A percentile compares a stretch with the other conserved stretches of the same genome.
Conservation (phyloP, 1,140 invertebrate species). For the Eueides isabella region DNA sequence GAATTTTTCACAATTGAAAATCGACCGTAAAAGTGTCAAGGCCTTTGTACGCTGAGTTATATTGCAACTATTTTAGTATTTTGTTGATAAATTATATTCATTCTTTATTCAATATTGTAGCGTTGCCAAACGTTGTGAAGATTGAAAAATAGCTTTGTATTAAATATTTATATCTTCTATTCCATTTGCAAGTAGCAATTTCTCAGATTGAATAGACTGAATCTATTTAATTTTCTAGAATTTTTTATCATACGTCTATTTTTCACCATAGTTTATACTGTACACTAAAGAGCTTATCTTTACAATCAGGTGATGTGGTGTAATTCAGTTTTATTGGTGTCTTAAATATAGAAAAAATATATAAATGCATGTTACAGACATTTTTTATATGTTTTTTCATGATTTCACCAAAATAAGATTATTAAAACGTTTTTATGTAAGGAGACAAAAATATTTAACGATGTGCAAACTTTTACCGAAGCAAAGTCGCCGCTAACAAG, state of each 20-base stretch:
- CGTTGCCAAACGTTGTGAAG: slow-evolving; percentile 39
- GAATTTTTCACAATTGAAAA: slow-evolving; percentile 72
- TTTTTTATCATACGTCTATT: neutral
- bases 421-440: neutral
- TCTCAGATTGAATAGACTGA: neutral
- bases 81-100: slow-evolving; percentile 54
- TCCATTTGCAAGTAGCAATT: slow-evolving; percentile 3
- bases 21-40: slow-evolving; percentile 55
- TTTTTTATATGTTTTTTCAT: too few relatives aligned
- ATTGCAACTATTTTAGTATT: slow-evolving; percentile 60
- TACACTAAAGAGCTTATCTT: too few relatives aligned
- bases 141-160: slow-evolving; percentile 35
- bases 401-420: neutral
- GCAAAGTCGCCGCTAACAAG: slow-evolving; percentile 52
- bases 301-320: too few relatives aligned
- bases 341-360: neutral
- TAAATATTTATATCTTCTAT: slow-evolving; percentile 24
- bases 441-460: slow-evolving; percentile 10
- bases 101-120: slow-evolving; percentile 58
- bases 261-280: neutral
- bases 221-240: neutral
- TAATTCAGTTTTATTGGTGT: neutral
- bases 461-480: slow-evolving; percentile 45
- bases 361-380: too few relatives aligned
- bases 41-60: slow-evolving; percentile 62